These are phyloP conservation scores for Drosophila busckii DNA, from an alignment of 1,140 invertebrate species.

Conservation along the genomic window DNA sequence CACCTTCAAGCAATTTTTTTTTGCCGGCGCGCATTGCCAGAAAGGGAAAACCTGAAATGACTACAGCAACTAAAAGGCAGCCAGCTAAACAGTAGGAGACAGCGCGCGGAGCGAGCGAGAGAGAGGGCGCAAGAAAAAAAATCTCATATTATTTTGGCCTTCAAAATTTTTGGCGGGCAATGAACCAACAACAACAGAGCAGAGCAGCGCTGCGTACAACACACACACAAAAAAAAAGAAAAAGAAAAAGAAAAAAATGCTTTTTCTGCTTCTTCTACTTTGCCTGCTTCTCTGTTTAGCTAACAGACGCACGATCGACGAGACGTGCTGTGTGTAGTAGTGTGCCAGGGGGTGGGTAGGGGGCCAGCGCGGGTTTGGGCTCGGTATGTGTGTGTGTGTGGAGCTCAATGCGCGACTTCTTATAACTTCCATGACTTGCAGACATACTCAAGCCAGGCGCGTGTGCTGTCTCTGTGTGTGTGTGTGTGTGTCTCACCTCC, in stretches of 20 bases:
- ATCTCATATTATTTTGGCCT: slow-evolving; percentile 78
- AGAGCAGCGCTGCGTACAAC: neutral
- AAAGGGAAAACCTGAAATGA: slow-evolving; percentile 74
- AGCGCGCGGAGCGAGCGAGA: slow-evolving; percentile 33
- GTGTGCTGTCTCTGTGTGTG: slow-evolving; percentile 15
- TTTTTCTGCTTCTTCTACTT: too few species aligned
- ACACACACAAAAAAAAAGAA: neutral
- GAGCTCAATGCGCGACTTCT: slow-evolving; percentile 7
- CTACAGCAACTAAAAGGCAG: slow-evolving; percentile 46
- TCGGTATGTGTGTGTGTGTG: neutral
- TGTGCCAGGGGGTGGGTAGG: neutral
- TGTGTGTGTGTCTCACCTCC: neutral
- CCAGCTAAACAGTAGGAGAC: slow-evolving; percentile 43
- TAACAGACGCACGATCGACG: slow-evolving; percentile 39
- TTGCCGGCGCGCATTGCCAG: slow-evolving; percentile 49
- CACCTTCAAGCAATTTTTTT: slow-evolving; percentile 19
- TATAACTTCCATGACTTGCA: slow-evolving; percentile 32
- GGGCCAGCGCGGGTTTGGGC: neutral
- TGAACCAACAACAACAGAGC: slow-evolving; percentile 77
- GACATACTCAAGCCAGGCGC: slow-evolving; percentile 21
- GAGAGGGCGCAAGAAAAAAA: slow-evolving; percentile 45
- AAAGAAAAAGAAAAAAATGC: too few species aligned
- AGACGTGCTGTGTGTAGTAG: neutral
- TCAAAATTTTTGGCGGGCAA: slow-evolving; percentile 78
- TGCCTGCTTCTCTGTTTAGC: too few species aligned